Evolutionary conservation across 2,113 vertebrate genomes (phyloP).

Genomic region (Silurus asotus): DNA sequence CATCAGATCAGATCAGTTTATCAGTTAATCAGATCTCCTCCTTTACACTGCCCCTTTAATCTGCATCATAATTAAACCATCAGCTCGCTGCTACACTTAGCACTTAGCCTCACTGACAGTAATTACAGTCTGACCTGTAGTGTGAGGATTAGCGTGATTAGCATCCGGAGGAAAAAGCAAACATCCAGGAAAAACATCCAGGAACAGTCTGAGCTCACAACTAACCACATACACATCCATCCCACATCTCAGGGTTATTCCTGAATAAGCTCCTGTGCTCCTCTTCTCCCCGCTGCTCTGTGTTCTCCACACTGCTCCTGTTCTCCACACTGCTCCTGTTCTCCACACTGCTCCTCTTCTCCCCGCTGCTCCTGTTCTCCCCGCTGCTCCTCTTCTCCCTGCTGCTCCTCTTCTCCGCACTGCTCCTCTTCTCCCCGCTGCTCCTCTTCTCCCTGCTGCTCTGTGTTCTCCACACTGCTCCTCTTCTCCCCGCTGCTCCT

Average conservation of each 20-base stretch:
- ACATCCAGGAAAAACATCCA: neutral
- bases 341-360: neutral
- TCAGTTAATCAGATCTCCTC: constrained; percentile 15
- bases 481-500: too few relatives aligned
- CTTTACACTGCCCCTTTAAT: constrained; percentile 51
- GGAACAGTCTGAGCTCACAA: neutral
- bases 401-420: neutral
- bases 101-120: constrained; percentile 35
- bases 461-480: neutral
- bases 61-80: constrained; percentile 63
- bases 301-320: neutral
- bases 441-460: neutral
- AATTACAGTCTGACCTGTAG: constrained; percentile 59
- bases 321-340: neutral
- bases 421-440: neutral
- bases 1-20: too few relatives aligned
- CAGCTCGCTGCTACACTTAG: constrained; percentile 52
- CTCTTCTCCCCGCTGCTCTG: neutral
- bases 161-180: constrained; percentile 16
- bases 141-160: constrained; percentile 45
- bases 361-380: neutral
- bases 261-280: neutral
- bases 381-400: neutral
- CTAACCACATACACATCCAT: neutral
- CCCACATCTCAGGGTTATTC: neutral